Percentiles rank a stretch among this genome's conserved stretches.
Evolutionary conservation across 2,113 vertebrate species (phyloP).

Genomic region (Poeciliopsis prolifica): DNA sequence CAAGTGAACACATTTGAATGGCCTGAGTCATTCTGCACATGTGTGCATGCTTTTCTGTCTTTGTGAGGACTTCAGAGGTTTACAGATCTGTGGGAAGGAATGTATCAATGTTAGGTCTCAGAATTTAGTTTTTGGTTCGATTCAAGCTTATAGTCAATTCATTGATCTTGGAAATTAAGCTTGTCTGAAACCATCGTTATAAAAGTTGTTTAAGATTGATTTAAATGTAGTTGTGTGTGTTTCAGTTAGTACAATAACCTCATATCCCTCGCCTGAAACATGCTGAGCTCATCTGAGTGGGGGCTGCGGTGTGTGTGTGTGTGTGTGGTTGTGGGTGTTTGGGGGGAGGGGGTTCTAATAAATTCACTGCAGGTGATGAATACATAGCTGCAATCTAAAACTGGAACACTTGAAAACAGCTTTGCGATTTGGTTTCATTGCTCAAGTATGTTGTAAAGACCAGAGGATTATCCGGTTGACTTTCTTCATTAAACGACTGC

Average conservation of each 20-base stretch:
- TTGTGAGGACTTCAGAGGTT: slow-evolving; percentile 9
- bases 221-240: slow-evolving; percentile 22
- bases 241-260: slow-evolving; percentile 50
- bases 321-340: neutral
- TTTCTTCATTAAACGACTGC: slow-evolving; percentile 28
- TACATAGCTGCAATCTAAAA: slow-evolving; percentile 47
- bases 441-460: slow-evolving; percentile 46
- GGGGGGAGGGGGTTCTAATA: slow-evolving; percentile 29
- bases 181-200: neutral
- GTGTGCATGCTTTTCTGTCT: slow-evolving; percentile 23
- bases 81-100: neutral
- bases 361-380: slow-evolving; percentile 70
- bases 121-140: neutral
- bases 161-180: neutral
- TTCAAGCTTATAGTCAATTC: neutral
- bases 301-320: neutral
- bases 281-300: slow-evolving; percentile 65
- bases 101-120: neutral
- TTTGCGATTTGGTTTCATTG: slow-evolving; percentile 54
- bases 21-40: slow-evolving; percentile 61
- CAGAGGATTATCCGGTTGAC: slow-evolving; percentile 21
- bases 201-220: neutral
- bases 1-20: slow-evolving; percentile 67
- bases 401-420: slow-evolving; percentile 56
- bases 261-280: slow-evolving; percentile 50